Base-by-base conservation (phyloP, 2,888 invertebrate genomes). In the Crioceris asparagi region DNA sequence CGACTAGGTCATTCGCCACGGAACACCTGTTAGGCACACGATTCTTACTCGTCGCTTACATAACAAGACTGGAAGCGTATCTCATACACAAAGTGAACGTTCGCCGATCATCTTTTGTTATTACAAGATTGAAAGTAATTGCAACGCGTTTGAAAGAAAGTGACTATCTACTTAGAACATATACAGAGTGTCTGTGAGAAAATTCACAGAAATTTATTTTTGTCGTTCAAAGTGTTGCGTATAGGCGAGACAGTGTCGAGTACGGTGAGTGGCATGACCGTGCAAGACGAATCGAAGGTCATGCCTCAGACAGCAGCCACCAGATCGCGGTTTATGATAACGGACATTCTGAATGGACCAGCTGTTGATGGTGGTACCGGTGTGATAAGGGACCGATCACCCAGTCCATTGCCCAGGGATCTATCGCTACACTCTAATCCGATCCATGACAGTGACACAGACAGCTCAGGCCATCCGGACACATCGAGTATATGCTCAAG, bases 291-390 rank as follows among this genome's bases (percentile, higher is more conserved):
- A 50, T 50, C 59, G 37, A 53, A 62, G 56, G 61, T 61, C 55
- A 63, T 64, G 63, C 62, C 63, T 47, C 62, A 61, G 42, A 61
- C 62, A 46, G 58, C 60, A 44, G 54, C 75, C 72, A 61, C 76
- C 67, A 72, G 85, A 52, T 84, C 86, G 43, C 69, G 86, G 49
- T 88, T 88, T 68, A 87, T 88, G 85, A 88, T 88, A 68, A 87
- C 85, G 52, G 88, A 88, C 64, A 88, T 88, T 56, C 70, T 88
- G 49, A 77, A 77, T 35, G 74, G 74, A 34, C 74, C 60, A 69
- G 74, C 52, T 59, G 27, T 27, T 68, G 75, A 74, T 31, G 76
- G 64, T 56, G 76, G 65, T 56, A 68, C 65, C 53, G 66, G 60
- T 48, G 66, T 62, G 55, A 68, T 66, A 31, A 61, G 65, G 57